Evolutionary conservation across 2,797 vertebrate genomes (phyloP), one percentile per base, ranked within the genome.

Genomic region (Cirrhinus mrigala): DNA sequence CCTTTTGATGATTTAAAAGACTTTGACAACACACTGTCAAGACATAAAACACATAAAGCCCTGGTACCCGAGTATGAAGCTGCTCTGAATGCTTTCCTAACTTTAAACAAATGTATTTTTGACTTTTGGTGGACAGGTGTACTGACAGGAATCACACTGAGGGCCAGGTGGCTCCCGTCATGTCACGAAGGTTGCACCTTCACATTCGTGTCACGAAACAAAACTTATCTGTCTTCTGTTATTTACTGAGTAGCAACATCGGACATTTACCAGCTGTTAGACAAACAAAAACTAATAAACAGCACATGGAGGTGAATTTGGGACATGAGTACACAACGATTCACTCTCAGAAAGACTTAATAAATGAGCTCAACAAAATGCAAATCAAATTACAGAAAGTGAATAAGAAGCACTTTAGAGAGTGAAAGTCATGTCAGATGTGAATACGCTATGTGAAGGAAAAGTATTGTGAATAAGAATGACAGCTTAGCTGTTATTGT

Each of bases 91-190:
- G 46, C 70, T 60, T 66, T 62, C 9, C 46, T 46, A 75, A 37
- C 81, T 83, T 75, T 71, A 46, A 87, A 64, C 84, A 85, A 73
- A 80, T 86, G 46, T 88, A 84, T 85, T 86, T 86, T 54, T 79
- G 85, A 78, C 48, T 29, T 76, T 74, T 69, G 27, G 33, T 73
- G 69, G 69, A 40, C 29, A 2, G 27, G 78, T 33, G 22, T 40
- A 44, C 33, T 83, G 77, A 76, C 9, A 87, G 81, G 86, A 79
- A 1, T 75, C 69, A 75, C 62, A 74, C 14, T 79, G 60, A 73
- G 27, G 52, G 7, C 48, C 80, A 79, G 76, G 18, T 80, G 71
- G 40, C 52, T 69, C 50, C 48, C 4, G 33, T 70, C 74, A 79
- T 79, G 64, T 84, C 37, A 60, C 33, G 20, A 50, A 68, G 48